Evolutionary conservation across 2,888 invertebrate genomes (phyloP).

Genomic region (Crematogaster levior): DNA sequence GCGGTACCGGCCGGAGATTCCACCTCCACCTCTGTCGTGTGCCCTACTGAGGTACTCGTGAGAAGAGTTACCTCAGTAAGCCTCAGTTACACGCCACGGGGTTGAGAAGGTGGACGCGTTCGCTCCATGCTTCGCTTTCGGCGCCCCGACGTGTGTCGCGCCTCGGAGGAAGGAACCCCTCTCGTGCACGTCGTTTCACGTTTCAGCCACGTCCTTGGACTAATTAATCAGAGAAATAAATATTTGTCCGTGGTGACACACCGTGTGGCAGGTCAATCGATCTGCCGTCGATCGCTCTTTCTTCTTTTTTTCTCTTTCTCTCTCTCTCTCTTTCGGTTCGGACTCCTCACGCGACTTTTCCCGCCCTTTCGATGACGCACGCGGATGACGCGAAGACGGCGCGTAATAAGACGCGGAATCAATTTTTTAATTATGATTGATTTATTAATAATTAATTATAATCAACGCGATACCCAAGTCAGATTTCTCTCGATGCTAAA

Average conservation of each 20-base stretch:
- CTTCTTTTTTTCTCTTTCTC: neutral
- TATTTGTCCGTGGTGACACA: neutral
- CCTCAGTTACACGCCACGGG: constrained; percentile 80
- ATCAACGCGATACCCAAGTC: neutral
- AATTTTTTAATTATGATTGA: no score
- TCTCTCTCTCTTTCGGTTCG: neutral
- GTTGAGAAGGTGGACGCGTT: constrained; percentile 79
- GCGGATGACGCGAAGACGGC: neutral
- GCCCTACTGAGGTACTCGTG: constrained; percentile 72
- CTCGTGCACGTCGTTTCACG: neutral
- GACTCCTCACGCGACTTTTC: neutral
- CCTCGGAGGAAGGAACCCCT: no score
- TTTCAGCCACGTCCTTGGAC: neutral
- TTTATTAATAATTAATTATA: neutral
- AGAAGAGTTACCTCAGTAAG: constrained; percentile 58
- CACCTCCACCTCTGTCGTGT: constrained; percentile 73
- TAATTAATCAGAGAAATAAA: constrained; percentile 38
- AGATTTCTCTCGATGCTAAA: neutral
- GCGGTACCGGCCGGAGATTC: constrained; percentile 44
- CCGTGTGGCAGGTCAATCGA: neutral
- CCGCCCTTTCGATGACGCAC: constrained; percentile 25
- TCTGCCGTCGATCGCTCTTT: neutral
- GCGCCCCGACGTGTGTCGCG: no score
- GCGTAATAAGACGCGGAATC: neutral
- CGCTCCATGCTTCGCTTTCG: constrained; percentile 31